Base-by-base conservation (phyloP, 1,140 invertebrate genomes). In the Elysia chlorotica region DNA sequence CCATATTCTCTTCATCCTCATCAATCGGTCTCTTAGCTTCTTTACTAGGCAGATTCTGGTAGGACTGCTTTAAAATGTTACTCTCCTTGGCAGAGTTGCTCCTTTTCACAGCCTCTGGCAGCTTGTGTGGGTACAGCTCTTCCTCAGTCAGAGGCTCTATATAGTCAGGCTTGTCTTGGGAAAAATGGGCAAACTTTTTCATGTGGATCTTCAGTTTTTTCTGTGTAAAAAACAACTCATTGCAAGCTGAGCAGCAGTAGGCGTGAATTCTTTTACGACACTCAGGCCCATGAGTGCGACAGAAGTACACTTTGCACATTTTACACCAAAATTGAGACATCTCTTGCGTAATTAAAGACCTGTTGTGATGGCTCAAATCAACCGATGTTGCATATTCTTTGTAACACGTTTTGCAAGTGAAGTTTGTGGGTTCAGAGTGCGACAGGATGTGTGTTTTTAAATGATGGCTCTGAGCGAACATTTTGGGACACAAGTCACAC, bases 391-490 rank as follows among this genome's bases (percentile, higher is more conserved):
- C 36, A 63, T 62, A 71, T 25, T 63, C 69, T 21, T 2, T 35
- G 28, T 48, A 63, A 37, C 69, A 71, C 21, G 57, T 71, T 37
- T 71, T 71, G 38, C 69, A 71, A 30, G 54, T 35, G 63, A 71
- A 62, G 21, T 63, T 53, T 25, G 56, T 71, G 1, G 69, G 69
- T n/a, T 71, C 59, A 25, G 69, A 71, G 37, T 71, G 69, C 41
- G 57, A 62, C 4, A 71, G 59, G n/a, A 63, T 71, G 59, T 71
- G 69, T n/a, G 57, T 53, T 53, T 71, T 71, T n/a, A 71, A 53
- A n/a, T 71, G 69, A 33, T 71, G 69, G 23, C 69, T 71, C 28
- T 71, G 69, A 14, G 69, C 69, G 36, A 71, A 71, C 69, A 71
- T 71, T 25, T 71, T 71, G 23, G 69, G 69, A 36, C 69, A 71